Conservation (phyloP, 2,113 vertebrate genomes). For the Etheostoma cragini region DNA sequence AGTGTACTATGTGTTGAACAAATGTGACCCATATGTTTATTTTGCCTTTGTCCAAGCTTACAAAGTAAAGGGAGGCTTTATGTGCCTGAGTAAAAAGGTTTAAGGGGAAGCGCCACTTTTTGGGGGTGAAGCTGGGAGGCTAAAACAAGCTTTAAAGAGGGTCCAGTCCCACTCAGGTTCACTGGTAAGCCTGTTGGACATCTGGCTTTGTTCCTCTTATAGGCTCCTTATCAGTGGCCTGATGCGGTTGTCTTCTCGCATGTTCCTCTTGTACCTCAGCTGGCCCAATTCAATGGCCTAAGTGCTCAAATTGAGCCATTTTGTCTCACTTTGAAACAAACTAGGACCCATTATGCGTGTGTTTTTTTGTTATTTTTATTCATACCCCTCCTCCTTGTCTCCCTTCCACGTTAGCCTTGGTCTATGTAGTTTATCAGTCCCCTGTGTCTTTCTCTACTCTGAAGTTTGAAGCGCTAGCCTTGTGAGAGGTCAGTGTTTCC, state of each 20-base stretch:
- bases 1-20: constrained; percentile 69
- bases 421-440: constrained; percentile 73
- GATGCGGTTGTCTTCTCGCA: constrained; percentile 88
- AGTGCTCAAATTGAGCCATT: constrained; percentile 99
- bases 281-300: constrained; percentile 89
- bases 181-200: constrained; percentile 86
- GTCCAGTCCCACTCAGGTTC: constrained; percentile 78
- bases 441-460: constrained; percentile 65
- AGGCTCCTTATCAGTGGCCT: constrained; percentile 82
- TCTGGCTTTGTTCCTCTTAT: constrained; percentile 84
- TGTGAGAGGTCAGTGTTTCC: constrained; percentile 88
- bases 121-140: constrained; percentile 67
- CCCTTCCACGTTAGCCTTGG: constrained; percentile 68
- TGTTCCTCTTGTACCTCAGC: constrained; percentile 89
- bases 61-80: constrained; percentile 74
- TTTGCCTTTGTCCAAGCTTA: constrained; percentile 78
- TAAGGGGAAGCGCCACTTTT: constrained; percentile 68
- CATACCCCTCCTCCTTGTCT: constrained; percentile 74
- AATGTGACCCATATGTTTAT: constrained; percentile 83
- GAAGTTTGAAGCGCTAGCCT: constrained; percentile 83
- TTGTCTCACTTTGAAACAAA: constrained; percentile 98
- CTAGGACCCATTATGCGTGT: constrained; percentile 88
- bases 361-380: constrained; percentile 76
- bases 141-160: constrained; percentile 77
- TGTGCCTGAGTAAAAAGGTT: constrained; percentile 67